A percentile compares a stretch with the other conserved stretches of the same genome.
Evolutionary conservation across 2,888 invertebrate species (phyloP).

Genomic region (Yponomeuta sedellus): DNA sequence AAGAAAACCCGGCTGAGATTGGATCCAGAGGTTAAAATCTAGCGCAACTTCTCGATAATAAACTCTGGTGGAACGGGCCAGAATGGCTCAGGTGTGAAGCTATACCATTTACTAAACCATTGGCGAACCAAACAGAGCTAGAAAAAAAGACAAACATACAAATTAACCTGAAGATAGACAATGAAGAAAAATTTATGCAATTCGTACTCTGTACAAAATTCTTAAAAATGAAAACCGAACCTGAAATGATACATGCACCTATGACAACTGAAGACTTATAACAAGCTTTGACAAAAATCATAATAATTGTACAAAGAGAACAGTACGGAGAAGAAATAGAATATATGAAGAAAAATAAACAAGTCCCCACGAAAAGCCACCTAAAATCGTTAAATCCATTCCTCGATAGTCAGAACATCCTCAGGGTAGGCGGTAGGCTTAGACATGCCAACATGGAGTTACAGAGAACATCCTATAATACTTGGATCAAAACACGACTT

Average conservation of each 20-base stretch:
- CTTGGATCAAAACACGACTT: too few relatives aligned
- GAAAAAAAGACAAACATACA: conserved; percentile 15
- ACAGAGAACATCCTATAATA: too few relatives aligned
- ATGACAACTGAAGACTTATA: conserved; percentile 24
- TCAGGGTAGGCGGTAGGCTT: conserved; percentile 29
- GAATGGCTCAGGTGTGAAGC: too few relatives aligned
- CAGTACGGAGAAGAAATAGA: too few relatives aligned
- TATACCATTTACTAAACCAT: too few relatives aligned
- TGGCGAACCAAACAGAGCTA: background rate
- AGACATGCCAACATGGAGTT: conserved; percentile 20
- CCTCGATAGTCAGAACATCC: conserved; percentile 21
- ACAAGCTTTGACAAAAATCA: too few relatives aligned
- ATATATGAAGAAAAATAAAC: conserved; percentile 13
- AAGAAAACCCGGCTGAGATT: too few relatives aligned
- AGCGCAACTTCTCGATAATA: too few relatives aligned
- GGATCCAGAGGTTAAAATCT: too few relatives aligned
- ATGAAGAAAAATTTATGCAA: conserved; percentile 11
- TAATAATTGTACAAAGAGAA: too few relatives aligned
- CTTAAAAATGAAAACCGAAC: conserved; percentile 21
- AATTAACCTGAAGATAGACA: conserved; percentile 12
- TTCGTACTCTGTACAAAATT: conserved; percentile 22
- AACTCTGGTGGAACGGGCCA: too few relatives aligned
- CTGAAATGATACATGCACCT: conserved; percentile 9
- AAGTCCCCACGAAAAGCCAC: conserved; percentile 20
- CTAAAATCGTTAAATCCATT: conserved; percentile 26